Percentiles rank a stretch among this genome's conserved stretches.
Conservation (phyloP, 23 tunicate species). For the Trididemnum nubilum region DNA sequence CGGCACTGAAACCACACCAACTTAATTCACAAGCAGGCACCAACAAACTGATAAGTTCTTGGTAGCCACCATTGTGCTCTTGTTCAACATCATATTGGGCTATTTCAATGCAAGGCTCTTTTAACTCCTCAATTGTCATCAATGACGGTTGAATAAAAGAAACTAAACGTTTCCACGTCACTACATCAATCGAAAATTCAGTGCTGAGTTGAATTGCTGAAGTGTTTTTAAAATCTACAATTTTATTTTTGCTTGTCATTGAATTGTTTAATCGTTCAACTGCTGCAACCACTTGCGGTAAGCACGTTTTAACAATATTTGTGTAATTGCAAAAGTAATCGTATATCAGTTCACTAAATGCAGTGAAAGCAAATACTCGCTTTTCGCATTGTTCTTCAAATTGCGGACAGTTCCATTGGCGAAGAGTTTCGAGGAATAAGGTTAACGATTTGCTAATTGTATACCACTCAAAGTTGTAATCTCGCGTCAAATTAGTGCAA, state of each 20-base stretch:
- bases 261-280: no score
- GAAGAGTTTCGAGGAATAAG: not conserved
- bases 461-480: not conserved
- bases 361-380: constrained; percentile 7
- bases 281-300: not conserved
- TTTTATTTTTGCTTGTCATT: no score
- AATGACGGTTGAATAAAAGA: no score
- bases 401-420: constrained; percentile 28
- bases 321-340: constrained; percentile 22
- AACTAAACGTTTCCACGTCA: no score
- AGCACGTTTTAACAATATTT: not conserved
- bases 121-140: constrained; percentile 15
- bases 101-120: constrained; percentile 57
- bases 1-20: constrained; percentile 59
- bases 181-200: no score
- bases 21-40: constrained; percentile 55
- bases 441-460: not conserved
- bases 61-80: constrained; percentile 40
- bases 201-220: no score
- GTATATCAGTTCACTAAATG: not conserved
- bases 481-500: not conserved
- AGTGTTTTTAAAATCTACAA: no score
- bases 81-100: constrained; percentile 52
- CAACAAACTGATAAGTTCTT: constrained; percentile 41
- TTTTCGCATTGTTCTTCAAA: constrained; percentile 13